Base-by-base conservation (phyloP, 2,113 vertebrate genomes). In the Climacteris rufus region DNA sequence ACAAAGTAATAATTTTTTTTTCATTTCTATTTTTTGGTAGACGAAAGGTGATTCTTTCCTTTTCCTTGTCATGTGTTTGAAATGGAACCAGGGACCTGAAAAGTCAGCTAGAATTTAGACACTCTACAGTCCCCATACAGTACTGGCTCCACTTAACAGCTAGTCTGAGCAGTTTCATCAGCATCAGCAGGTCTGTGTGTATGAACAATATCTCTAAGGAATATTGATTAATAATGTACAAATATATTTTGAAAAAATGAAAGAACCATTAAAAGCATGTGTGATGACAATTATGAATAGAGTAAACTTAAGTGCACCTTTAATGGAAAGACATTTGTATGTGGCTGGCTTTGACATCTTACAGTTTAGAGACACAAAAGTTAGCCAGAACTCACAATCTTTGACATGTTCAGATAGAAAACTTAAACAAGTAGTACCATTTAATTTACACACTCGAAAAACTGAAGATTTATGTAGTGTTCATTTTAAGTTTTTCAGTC, bases 1-100 rank as follows among this genome's bases (percentile, higher is more conserved):
- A 11, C 15, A 59, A 47, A 3, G 13, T 27, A 39, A 61, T 9
- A 9, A 19, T 15, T n/a, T 54, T 45, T 14, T 22, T 28, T 27
- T 19, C 5, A 14, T 37, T 68, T 37, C 4, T 14, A 4, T 1
- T n/a, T 28, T 47, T 61, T 59, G 1, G 3, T 25, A 9, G 1
- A 5, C 13, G 57, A 13, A 63, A 39, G 9, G 3, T 11, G 0
- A 9, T 30, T 37, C 31, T 63, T 53, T 31, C 40, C 2, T 53
- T 65, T 71, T 83, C n/a, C 21, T 78, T 72, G 3, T 44, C 39
- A 28, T 5, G 0, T 6, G 7, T 50, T 72, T 88, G 39, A 84
- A 83, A 77, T 27, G 13, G 23, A 83, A 33, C 6, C 18, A 65
- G 15, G 5, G 23, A 42, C 35, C 35, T 88, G 18, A 39, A 40